Conservation (phyloP, 1,140 invertebrate genomes). For the Dendrolimus punctatus region DNA sequence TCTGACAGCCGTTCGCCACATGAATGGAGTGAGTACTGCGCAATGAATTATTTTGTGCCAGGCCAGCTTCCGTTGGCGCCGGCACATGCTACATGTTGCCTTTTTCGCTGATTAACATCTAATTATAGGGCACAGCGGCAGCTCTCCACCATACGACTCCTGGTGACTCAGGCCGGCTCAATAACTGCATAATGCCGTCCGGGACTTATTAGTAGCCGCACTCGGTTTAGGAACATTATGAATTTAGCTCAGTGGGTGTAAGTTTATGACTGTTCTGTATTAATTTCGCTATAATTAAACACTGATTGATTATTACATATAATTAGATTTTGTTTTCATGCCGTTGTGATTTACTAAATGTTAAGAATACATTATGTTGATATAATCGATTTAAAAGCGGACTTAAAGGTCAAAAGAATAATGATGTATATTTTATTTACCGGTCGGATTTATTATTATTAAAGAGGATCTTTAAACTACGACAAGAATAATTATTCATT, state of each 20-base stretch:
- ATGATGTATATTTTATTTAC: too few relatives aligned
- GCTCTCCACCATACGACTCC: constrained; percentile 49
- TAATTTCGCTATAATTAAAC: background rate
- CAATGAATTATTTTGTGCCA: constrained; percentile 60
- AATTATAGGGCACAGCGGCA: constrained; percentile 54
- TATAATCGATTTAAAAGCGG: too few relatives aligned
- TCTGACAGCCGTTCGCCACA: constrained; percentile 32
- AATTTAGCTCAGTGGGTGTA: constrained; percentile 32
- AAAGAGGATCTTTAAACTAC: too few relatives aligned
- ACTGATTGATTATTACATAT: background rate
- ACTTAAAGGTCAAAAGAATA: too few relatives aligned
- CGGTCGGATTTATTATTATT: too few relatives aligned
- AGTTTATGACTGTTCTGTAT: constrained; percentile 14
- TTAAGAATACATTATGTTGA: too few relatives aligned
- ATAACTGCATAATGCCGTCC: constrained; percentile 39
- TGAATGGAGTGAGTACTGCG: constrained; percentile 58
- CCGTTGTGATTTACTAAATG: too few relatives aligned
- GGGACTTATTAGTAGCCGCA: constrained; percentile 33
- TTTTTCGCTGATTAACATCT: constrained; percentile 68
- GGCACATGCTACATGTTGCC: constrained; percentile 41
- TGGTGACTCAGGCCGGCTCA: constrained; percentile 52
- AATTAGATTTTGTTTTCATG: background rate
- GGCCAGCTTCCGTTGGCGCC: constrained; percentile 61
- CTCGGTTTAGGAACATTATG: constrained; percentile 24
- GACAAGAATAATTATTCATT: too few relatives aligned